Evolutionary conservation across 2,797 vertebrate species (phyloP).

Genomic region (Tamandua tetradactyla): DNA sequence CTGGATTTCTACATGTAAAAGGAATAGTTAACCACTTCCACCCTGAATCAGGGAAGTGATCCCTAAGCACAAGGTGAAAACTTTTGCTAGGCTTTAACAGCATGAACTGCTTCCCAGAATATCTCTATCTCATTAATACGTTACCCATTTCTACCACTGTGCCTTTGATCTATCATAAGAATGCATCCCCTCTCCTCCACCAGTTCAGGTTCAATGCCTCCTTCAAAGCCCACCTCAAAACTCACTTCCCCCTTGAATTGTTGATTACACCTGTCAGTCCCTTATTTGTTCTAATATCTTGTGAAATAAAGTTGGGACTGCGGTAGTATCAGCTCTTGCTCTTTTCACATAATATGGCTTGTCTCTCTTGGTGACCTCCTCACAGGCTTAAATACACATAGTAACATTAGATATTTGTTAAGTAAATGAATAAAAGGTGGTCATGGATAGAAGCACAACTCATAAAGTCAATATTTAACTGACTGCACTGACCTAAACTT

Average conservation of each 20-base stretch:
- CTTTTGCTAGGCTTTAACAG: background rate
- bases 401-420: background rate
- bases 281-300: background rate
- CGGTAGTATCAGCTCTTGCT: background rate
- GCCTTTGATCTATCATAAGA: background rate
- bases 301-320: background rate
- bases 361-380: background rate
- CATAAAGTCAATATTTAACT: background rate
- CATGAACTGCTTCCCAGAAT: background rate
- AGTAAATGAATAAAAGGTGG: background rate
- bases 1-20: background rate
- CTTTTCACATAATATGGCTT: background rate
- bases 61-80: background rate
- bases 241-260: background rate
- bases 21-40: background rate
- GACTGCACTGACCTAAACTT: background rate
- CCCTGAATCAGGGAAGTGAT: background rate
- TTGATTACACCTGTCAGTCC: background rate
- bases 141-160: background rate
- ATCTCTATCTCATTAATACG: background rate
- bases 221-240: background rate
- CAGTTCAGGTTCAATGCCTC: background rate
- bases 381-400: background rate
- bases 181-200: too few species aligned
- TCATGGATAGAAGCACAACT: background rate